Evolutionary conservation across 2,113 vertebrate genomes (phyloP).

Genomic region (Illadopsis cleaveri): DNA sequence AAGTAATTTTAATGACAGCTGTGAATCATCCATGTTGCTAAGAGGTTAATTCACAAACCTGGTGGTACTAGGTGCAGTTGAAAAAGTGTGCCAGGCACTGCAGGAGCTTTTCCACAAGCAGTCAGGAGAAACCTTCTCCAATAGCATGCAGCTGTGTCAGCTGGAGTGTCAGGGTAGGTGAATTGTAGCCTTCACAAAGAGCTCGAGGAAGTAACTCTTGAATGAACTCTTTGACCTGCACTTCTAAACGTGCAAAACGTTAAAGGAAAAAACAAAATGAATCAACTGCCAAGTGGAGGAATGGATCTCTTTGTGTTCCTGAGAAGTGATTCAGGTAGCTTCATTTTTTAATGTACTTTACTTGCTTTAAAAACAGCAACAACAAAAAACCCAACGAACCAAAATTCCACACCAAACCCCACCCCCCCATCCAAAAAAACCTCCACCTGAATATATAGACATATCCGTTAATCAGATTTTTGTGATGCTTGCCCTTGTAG

Average conservation of each 20-base stretch:
- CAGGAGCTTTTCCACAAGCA: background rate
- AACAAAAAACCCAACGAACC: background rate
- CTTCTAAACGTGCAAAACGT: rapidly evolving
- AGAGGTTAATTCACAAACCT: background rate
- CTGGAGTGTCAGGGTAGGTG: background rate
- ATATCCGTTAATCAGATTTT: rapidly evolving
- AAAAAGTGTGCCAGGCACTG: background rate
- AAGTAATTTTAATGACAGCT: background rate
- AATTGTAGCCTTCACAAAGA: background rate
- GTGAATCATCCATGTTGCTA: background rate
- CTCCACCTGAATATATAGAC: no score
- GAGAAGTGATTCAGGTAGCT: background rate
- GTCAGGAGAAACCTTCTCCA: background rate
- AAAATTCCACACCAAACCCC: background rate
- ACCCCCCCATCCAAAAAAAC: rapidly evolving
- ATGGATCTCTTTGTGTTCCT: background rate
- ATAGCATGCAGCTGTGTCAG: rapidly evolving
- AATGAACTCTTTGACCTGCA: background rate
- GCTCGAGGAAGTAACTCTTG: background rate
- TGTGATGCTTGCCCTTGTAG: background rate
- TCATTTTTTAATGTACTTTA: background rate
- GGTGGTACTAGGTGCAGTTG: background rate
- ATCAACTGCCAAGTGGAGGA: background rate
- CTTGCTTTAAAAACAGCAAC: background rate
- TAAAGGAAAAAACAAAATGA: background rate